Conservation (phyloP, 2,888 invertebrate species). For the Coelinius sp. region DNA sequence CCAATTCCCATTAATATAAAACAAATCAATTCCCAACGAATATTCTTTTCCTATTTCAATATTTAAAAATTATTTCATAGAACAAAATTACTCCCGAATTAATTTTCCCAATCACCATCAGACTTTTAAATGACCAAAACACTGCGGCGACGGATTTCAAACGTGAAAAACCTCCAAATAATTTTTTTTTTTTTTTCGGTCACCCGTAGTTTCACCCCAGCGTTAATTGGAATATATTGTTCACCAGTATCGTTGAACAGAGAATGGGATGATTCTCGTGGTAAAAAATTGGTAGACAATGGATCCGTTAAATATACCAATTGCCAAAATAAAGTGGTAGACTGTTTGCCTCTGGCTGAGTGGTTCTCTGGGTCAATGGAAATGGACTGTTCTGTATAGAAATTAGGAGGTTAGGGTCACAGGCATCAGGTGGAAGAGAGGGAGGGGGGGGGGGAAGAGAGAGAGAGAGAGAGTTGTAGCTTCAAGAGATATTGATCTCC, state of each 20-base stretch:
- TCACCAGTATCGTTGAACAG: background rate
- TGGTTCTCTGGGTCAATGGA: constrained; percentile 12
- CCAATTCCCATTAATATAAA: too few relatives aligned
- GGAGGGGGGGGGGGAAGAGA: constrained; percentile 39
- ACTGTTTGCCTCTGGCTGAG: background rate
- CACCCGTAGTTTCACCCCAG: background rate
- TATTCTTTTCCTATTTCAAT: too few relatives aligned
- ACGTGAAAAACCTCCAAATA: background rate
- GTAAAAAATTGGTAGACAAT: background rate
- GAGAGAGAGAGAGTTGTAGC: too few relatives aligned
- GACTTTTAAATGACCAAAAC: background rate
- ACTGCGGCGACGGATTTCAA: background rate
- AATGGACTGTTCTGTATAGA: constrained; percentile 38
- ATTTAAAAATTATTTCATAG: background rate
- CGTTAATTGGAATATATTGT: constrained; percentile 20
- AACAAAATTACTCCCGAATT: background rate
- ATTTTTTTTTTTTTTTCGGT: background rate
- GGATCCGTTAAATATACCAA: background rate
- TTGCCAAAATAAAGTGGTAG: background rate
- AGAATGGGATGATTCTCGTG: background rate
- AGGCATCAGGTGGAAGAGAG: constrained; percentile 38
- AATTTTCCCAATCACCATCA: background rate
- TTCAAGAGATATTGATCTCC: constrained; percentile 52
- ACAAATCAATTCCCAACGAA: too few relatives aligned
- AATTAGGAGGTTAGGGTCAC: constrained; percentile 46